Evolutionary conservation across 2,888 invertebrate species (phyloP), one percentile per base, ranked within the genome.

Genomic region (Caenorhabditis sp.): DNA sequence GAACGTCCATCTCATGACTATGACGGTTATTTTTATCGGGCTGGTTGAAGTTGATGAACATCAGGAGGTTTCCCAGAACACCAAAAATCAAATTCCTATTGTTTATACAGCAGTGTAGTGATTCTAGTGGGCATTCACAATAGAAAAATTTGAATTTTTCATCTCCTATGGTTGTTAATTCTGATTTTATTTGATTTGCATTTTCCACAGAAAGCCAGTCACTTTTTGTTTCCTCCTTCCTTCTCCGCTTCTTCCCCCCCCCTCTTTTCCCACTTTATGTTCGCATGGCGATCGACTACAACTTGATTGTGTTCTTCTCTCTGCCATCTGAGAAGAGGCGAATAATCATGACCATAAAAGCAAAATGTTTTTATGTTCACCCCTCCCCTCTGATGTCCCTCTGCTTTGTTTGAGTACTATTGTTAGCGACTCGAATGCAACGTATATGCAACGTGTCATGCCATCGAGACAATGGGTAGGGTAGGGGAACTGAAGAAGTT

Each of bases 271-370:
- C 18, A 32, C 37, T n/a, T n/a, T n/a, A 50, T 50, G 50, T 55
- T 58, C 72, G n/a, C n/a, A n/a, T 15, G n/a, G 24, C 47, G 35
- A 40, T 40, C 40, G 6, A 40, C 40, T 62, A 58, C 67, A 67
- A 58, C 61, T 55, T 61, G 24, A 61, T 51, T 65, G 65, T 37
- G 37, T 62, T 32, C 32, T 9, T 32, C 9, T 32, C 61, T 20
- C 8, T 61, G 28, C 40, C 40, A 58, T 65, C 76, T 76, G 32
- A 40, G 61, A 76, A 44, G 61, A n/a, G n/a, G n/a, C n/a, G n/a
- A 67, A 76, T 76, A 67, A 76, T 76, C 76, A 76, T 76, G 76
- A 67, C 67, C 67, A 76, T 76, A 76, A 76, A 76, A n/a, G 61
- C 51, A 47, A 61, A 76, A 61, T 76, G 60, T 67, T 76, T 61